Evolutionary conservation across 2,113 vertebrate genomes (phyloP).

Genomic region (Engystomops pustulosus): DNA sequence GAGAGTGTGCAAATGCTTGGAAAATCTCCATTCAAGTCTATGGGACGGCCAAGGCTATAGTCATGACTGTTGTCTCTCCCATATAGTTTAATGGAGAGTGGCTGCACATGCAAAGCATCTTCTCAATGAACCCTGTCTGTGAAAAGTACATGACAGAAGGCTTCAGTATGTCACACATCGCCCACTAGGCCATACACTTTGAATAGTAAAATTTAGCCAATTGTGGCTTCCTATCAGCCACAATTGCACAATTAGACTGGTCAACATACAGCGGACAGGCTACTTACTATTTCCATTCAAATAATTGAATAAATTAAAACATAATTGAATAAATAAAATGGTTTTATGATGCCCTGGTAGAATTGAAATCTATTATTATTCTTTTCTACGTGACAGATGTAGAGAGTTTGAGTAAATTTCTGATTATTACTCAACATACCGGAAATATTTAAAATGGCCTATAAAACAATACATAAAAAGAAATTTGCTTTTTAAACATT

Average conservation of each 20-base stretch:
- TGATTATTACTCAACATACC: conserved; percentile 12
- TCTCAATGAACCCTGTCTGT: too few species aligned
- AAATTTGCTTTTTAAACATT: background rate
- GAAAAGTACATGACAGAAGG: too few species aligned
- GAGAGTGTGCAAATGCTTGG: too few species aligned
- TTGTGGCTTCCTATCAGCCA: too few species aligned
- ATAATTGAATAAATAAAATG: background rate
- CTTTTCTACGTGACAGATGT: background rate
- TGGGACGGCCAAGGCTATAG: too few species aligned
- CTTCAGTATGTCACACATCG: background rate
- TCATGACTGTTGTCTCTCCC: too few species aligned
- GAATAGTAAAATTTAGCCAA: background rate
- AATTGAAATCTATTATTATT: background rate
- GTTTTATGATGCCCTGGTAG: background rate
- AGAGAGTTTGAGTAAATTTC: background rate
- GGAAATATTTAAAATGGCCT: background rate
- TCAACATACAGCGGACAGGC: background rate
- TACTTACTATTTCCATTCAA: background rate
- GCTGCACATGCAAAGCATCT: too few species aligned
- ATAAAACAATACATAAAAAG: conserved; percentile 42
- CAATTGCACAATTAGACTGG: too few species aligned
- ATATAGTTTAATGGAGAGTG: too few species aligned
- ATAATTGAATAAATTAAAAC: background rate
- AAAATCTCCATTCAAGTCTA: too few species aligned
- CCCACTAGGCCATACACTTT: background rate